Percentiles rank a stretch among this genome's conserved stretches.
Conservation (phyloP, 2,888 invertebrate genomes). For the Belgica antarctica region DNA sequence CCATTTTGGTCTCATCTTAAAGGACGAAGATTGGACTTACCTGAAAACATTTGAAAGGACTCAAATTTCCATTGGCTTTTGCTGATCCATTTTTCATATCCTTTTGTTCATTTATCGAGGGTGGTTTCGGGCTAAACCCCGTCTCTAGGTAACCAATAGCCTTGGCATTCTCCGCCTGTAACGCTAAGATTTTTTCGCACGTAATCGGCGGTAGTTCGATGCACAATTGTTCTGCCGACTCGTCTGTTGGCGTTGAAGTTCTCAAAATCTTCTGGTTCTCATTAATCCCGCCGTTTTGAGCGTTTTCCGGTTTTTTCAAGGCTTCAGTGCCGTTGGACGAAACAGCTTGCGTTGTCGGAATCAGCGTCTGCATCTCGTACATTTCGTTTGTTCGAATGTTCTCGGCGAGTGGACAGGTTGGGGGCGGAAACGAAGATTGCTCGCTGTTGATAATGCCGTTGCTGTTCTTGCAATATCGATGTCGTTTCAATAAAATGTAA, state of each 20-base stretch:
- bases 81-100: neutral
- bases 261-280: conserved; percentile 34
- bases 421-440: conserved; percentile 44
- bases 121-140: neutral
- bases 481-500: conserved; percentile 45
- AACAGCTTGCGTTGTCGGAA: conserved; percentile 48
- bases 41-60: conserved; percentile 40
- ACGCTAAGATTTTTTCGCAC: neutral
- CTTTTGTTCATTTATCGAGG: neutral
- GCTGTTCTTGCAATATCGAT: conserved; percentile 46
- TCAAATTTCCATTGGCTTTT: conserved; percentile 37
- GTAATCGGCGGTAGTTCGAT: conserved; percentile 19
- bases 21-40: conserved; percentile 1
- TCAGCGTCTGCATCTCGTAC: conserved; percentile 55
- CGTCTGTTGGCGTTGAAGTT: conserved; percentile 40
- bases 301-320: conserved; percentile 7
- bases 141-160: neutral
- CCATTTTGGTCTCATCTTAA: neutral
- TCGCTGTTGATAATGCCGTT: conserved; percentile 33
- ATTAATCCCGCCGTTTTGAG: conserved; percentile 16
- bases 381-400: conserved; percentile 50
- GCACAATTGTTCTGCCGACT: conserved; percentile 7
- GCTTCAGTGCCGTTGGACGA: neutral
- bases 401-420: conserved; percentile 46
- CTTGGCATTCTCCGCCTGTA: neutral